These are phyloP conservation scores for Onchidella celtica DNA, from an alignment of 2,888 invertebrate species.

Conservation along the genomic window DNA sequence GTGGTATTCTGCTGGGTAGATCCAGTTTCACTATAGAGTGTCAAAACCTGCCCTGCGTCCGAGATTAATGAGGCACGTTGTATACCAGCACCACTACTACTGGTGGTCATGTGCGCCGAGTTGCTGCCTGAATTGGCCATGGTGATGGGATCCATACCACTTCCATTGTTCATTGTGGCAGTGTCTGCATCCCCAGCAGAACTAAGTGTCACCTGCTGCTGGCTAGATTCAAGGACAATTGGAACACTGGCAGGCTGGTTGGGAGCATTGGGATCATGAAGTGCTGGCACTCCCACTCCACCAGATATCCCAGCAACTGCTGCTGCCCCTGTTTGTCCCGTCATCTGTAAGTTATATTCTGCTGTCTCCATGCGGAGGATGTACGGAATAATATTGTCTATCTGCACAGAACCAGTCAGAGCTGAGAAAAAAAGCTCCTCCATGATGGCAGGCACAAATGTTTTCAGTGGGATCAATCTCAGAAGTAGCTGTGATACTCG, in stretches of 20 bases:
- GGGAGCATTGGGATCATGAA: constrained; percentile 48
- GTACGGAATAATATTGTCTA: constrained; percentile 95
- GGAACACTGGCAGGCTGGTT: constrained; percentile 40
- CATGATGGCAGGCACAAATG: constrained; percentile 88
- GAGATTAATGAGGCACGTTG: constrained; percentile 42
- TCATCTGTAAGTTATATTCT: constrained; percentile 77
- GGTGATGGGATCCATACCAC: background rate
- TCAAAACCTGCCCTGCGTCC: constrained; percentile 45
- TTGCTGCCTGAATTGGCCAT: background rate
- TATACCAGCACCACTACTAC: constrained; percentile 5
- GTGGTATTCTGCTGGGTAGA: constrained; percentile 26
- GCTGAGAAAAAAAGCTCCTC: constrained; percentile 97
- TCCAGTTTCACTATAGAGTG: constrained; percentile 38
- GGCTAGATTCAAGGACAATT: constrained; percentile 36
- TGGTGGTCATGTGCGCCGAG: background rate
- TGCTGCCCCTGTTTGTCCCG: constrained; percentile 58
- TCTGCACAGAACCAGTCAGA: constrained; percentile 94
- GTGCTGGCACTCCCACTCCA: constrained; percentile 45
- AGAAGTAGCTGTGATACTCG: constrained; percentile 93
- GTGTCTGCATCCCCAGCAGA: background rate
- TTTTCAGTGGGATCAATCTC: constrained; percentile 79
- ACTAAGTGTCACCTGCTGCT: constrained; percentile 34
- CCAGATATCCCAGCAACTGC: constrained; percentile 48
- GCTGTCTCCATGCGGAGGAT: constrained; percentile 86
- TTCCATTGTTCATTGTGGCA: background rate